phyloP scores from a whole-genome alignment of 2,888 invertebrate genomes.

The Lithosia quadra region DNA sequence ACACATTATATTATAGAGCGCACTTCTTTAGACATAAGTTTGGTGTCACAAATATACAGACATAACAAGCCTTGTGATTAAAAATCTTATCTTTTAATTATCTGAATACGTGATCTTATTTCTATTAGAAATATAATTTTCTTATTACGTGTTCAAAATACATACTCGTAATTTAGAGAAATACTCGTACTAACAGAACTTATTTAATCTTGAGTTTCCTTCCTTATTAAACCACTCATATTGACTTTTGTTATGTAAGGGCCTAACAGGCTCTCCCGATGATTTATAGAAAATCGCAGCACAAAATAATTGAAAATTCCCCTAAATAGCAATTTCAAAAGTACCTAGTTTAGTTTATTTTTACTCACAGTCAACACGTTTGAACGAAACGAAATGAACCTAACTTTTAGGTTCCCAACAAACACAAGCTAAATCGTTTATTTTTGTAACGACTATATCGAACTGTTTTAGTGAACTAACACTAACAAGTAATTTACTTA shows the following conservation, averaged over 20 bases:
- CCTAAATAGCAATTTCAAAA: slow-evolving; percentile 3
- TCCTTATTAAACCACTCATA: not conserved
- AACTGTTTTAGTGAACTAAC: slow-evolving; percentile 16
- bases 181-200: not conserved
- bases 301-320: no score
- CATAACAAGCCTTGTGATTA: no score
- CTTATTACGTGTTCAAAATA: not conserved
- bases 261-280: not conserved
- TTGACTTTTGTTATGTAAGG: not conserved
- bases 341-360: slow-evolving; percentile 10
- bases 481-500: slow-evolving; percentile 29
- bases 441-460: slow-evolving; percentile 15
- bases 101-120: not conserved
- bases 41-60: no score
- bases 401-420: slow-evolving; percentile 15
- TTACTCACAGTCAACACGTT: slow-evolving; percentile 16
- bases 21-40: no score
- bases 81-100: not conserved
- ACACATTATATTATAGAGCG: no score
- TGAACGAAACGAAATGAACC: slow-evolving; percentile 8
- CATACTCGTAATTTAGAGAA: not conserved
- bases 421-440: slow-evolving; percentile 11
- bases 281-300: not conserved
- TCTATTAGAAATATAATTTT: not conserved
- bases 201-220: not conserved